A percentile compares a stretch with the other conserved stretches of the same genome.
Conservation (phyloP, 2,888 invertebrate species). For the Watsonalla binaria region DNA sequence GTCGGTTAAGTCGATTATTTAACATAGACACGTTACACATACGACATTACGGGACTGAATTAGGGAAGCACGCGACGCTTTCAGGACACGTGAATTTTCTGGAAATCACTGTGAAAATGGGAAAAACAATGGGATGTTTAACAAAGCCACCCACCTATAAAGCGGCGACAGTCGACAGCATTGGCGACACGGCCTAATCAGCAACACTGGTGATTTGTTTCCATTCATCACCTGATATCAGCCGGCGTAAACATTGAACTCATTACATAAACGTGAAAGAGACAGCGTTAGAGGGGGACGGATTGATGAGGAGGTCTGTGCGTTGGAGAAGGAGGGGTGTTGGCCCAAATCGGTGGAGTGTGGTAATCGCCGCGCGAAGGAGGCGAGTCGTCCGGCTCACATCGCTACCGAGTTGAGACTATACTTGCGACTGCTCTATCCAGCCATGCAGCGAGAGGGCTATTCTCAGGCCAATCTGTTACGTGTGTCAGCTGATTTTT, state of each 20-base stretch:
- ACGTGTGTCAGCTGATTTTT: conserved; percentile 7
- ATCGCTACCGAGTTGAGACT: conserved; percentile 76
- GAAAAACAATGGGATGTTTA: not conserved
- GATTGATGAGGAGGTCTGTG: conserved; percentile 20
- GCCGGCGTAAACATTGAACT: conserved; percentile 66
- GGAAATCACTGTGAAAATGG: not conserved
- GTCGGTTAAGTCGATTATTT: no score
- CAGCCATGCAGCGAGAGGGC: conserved; percentile 44
- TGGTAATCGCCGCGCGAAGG: conserved; percentile 57
- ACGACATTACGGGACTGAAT: no score
- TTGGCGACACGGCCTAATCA: conserved; percentile 21
- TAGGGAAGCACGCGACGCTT: not conserved
- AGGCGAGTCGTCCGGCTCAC: conserved; percentile 69
- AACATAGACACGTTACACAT: no score
- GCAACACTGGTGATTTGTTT: conserved; percentile 24
- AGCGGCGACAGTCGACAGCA: conserved; percentile 4
- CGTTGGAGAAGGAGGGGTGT: conserved; percentile 46
- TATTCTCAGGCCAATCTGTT: conserved; percentile 31
- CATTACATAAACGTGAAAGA: conserved; percentile 53
- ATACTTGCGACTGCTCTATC: conserved; percentile 55
- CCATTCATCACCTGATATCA: conserved; percentile 39
- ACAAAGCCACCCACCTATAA: conserved; percentile 23
- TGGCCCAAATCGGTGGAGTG: conserved; percentile 62
- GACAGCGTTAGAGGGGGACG: conserved; percentile 43
- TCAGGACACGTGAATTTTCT: not conserved